These are phyloP conservation scores for Epinephelus cyanopodus DNA, from an alignment of 2,113 vertebrate genomes.

Conservation along the genomic window DNA sequence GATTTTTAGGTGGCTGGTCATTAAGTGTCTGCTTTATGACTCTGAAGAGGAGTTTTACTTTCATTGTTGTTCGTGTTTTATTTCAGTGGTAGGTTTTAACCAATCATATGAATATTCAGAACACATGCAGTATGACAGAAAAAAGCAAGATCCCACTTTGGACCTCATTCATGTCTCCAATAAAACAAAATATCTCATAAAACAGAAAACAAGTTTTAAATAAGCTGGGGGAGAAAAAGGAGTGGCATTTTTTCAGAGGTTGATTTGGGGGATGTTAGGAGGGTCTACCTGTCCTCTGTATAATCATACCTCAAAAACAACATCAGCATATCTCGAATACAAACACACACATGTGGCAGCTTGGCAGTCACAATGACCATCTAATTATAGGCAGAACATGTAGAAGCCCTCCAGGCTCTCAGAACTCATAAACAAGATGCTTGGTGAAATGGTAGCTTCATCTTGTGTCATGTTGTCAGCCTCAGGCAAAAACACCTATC, in stretches of 20 bases:
- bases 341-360: background rate
- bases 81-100: background rate
- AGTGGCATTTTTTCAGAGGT: background rate
- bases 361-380: background rate
- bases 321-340: background rate
- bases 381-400: conserved; percentile 43
- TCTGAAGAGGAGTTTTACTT: conserved; percentile 6
- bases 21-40: conserved; percentile 10
- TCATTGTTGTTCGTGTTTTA: conserved; percentile 15
- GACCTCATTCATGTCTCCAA: background rate
- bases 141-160: conserved; percentile 7
- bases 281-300: background rate
- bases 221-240: background rate
- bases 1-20: conserved; percentile 25
- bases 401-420: conserved; percentile 11
- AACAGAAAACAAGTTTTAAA: background rate
- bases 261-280: background rate
- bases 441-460: background rate
- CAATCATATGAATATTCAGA: background rate
- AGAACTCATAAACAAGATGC: background rate
- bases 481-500: background rate
- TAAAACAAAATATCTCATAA: background rate
- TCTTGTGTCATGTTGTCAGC: background rate
- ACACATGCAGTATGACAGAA: background rate
- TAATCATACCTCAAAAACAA: background rate